Evolutionary conservation across 2,113 vertebrate genomes (phyloP).

Genomic region (Lutjanus erythropterus): DNA sequence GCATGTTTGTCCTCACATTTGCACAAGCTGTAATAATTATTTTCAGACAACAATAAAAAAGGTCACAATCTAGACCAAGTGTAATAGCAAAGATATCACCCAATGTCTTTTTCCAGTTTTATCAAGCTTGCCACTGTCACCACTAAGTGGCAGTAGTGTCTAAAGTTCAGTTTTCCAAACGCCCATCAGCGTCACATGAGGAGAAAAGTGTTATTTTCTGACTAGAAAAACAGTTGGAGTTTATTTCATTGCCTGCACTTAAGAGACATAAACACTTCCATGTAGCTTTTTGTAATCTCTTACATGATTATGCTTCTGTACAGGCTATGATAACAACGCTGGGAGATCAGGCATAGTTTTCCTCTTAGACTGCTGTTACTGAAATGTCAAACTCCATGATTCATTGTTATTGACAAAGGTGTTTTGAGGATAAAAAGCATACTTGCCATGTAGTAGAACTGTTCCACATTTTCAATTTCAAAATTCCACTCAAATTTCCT

Average conservation of each 20-base stretch:
- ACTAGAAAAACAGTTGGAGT: not conserved
- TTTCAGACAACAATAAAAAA: not conserved
- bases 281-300: not conserved
- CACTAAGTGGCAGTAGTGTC: constrained; percentile 39
- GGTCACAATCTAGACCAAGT: not conserved
- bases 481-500: too few species aligned
- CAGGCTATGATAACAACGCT: not conserved
- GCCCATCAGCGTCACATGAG: not conserved
- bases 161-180: constrained; percentile 1
- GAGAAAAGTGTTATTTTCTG: not conserved
- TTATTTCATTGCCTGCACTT: not conserved
- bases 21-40: not conserved
- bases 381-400: not conserved
- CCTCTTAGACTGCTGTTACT: not conserved
- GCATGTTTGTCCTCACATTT: not conserved
- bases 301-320: not conserved
- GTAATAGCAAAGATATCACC: not conserved
- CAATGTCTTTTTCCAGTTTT: too few species aligned
- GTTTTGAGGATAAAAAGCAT: not conserved
- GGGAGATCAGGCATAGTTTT: not conserved
- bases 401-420: too few species aligned
- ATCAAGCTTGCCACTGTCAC: not conserved
- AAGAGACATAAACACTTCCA: not conserved
- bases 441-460: not conserved
- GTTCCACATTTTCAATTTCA: too few species aligned